Evolutionary conservation across 2,888 invertebrate species (phyloP), one percentile per base, ranked within the genome.

Genomic region (Eilema depressum): DNA sequence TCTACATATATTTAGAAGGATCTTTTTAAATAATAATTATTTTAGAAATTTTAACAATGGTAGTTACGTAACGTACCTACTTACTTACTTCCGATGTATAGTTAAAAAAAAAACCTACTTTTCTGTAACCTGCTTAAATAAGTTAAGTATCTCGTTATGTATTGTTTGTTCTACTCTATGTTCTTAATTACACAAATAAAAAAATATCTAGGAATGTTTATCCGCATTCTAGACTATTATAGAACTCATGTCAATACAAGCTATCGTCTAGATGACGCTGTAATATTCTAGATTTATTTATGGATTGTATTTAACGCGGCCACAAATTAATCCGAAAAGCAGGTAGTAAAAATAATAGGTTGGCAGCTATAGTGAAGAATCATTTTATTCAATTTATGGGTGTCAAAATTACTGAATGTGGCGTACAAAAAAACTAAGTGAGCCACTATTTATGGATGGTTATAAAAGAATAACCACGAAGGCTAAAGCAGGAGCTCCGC

Each of bases 31-130:
- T 10, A 61, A 41, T 41, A 17, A 26, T 10, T 20, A 28, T n/a
- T 33, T 61, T 33, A 30, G 11, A 61, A 33, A 61, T 30, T n/a
- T 33, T 61, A n/a, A 61, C 61, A 61, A 53, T 53, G n/a, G 53
- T 53, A n/a, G n/a, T 53, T 53, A n/a, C n/a, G n/a, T 53, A 53
- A 53, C n/a, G 7, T 17, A n/a, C n/a, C n/a, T n/a, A 11, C 11
- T 10, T 7, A 11, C 1, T 3, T 11, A 53, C 53, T 53, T 53
- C 53, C 53, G n/a, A 10, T 53, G 20, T 20, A 53, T 7, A 53
- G 10, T 53, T 20, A 53, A 53, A n/a, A n/a, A n/a, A 47, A n/a
- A 8, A 53, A 53, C 53, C 53, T 53, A 53, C 53, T 53, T 53
- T 20, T n/a, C 53, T 53, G 8, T 41, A 41, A 41, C 53, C 20